These are phyloP conservation scores for Drosophila novamexicana DNA, from an alignment of 1,140 invertebrate genomes.

Conservation along the genomic window DNA sequence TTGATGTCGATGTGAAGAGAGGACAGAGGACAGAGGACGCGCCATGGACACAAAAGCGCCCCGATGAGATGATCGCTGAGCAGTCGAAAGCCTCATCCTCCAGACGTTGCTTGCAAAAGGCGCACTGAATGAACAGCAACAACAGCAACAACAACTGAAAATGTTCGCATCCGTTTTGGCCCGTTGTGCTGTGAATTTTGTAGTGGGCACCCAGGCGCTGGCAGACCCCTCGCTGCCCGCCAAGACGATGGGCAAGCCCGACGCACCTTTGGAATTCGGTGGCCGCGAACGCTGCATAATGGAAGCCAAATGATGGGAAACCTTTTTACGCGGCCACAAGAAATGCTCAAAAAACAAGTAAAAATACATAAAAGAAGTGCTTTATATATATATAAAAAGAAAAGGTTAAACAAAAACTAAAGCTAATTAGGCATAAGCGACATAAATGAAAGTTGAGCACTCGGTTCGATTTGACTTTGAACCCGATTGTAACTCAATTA, in stretches of 20 bases:
- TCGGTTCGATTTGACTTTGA: constrained; percentile 73
- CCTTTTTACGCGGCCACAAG: constrained; percentile 63
- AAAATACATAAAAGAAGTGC: constrained; percentile 20
- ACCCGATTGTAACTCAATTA: constrained; percentile 77
- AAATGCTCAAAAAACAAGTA: constrained; percentile 26
- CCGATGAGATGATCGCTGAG: constrained; percentile 71
- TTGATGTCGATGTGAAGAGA: constrained; percentile 32
- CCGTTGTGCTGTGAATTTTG: constrained; percentile 54
- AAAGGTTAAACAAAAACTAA: constrained; percentile 38
- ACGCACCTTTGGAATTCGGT: constrained; percentile 76
- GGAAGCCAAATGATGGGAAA: constrained; percentile 81
- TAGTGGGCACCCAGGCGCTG: constrained; percentile 77
- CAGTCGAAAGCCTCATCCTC: constrained; percentile 45
- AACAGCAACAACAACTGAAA: constrained; percentile 30
- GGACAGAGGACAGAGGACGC: constrained; percentile 37
- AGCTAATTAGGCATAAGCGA: constrained; percentile 75
- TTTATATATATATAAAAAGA: constrained; percentile 1
- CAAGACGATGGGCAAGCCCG: constrained; percentile 48
- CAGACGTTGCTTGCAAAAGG: constrained; percentile 19
- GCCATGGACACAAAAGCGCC: constrained; percentile 71
- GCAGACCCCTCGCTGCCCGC: constrained; percentile 1
- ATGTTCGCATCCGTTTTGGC: constrained; percentile 61
- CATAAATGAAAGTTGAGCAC: constrained; percentile 72
- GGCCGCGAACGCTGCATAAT: constrained; percentile 81
- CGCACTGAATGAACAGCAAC: constrained; percentile 34